Percentiles rank a stretch among this genome's conserved stretches.
Conservation (phyloP, 92 coral and sea anemone species). For the Paragorgia papillata region DNA sequence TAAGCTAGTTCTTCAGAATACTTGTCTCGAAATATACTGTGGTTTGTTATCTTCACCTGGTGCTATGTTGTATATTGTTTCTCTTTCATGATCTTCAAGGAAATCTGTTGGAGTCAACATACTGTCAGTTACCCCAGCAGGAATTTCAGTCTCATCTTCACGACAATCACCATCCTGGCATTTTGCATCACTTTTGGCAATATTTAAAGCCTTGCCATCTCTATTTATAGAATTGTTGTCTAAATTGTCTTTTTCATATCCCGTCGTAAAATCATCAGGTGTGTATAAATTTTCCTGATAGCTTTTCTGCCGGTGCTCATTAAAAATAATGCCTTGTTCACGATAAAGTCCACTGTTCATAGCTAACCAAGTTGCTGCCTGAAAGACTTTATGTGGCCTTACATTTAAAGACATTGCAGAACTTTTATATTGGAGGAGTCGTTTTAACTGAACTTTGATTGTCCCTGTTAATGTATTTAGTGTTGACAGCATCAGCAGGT, state of each 20-base stretch:
- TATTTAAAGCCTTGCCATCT: too few relatives aligned
- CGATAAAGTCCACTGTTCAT: slow-evolving; percentile 59
- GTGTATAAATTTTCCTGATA: slow-evolving; percentile 53
- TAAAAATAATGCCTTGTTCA: slow-evolving; percentile 36
- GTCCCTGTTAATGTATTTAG: slow-evolving; percentile 53
- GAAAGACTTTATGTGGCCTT: slow-evolving; percentile 63
- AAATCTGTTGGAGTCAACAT: slow-evolving; percentile 48
- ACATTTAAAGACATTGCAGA: slow-evolving; percentile 48
- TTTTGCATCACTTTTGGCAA: too few relatives aligned
- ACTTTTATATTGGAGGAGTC: slow-evolving; percentile 51
- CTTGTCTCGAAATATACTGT: too few relatives aligned
- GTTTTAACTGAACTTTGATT: slow-evolving; percentile 56
- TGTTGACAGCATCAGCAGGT: slow-evolving; percentile 58
- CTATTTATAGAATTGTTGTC: too few relatives aligned
- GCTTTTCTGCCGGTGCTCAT: slow-evolving; percentile 29
- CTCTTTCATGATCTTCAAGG: slow-evolving; percentile 51
- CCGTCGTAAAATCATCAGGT: slow-evolving; percentile 26
- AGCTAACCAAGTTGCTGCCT: slow-evolving; percentile 64
- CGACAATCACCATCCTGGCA: too few relatives aligned
- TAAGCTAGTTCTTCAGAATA: too few relatives aligned
- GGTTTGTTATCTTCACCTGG: slow-evolving; percentile 58
- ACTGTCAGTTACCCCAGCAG: slow-evolving; percentile 47
- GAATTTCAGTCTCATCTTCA: slow-evolving; percentile 50
- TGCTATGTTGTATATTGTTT: slow-evolving; percentile 43
- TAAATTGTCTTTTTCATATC: slow-evolving; percentile 27